These are phyloP conservation scores for Garra rufa DNA, from an alignment of 2,113 vertebrate species.

Conservation along the genomic window DNA sequence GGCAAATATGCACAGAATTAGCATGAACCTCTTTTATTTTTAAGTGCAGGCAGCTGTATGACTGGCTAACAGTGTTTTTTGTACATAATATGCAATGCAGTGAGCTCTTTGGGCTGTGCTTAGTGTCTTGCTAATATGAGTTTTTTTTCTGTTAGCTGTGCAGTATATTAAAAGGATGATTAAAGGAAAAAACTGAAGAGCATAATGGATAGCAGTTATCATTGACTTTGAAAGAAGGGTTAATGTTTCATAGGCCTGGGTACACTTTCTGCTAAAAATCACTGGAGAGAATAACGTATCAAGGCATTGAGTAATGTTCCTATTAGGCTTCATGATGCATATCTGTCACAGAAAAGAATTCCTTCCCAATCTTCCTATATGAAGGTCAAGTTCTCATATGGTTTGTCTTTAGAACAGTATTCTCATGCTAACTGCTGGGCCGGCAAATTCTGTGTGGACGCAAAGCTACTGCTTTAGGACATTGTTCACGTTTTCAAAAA, in stretches of 20 bases:
- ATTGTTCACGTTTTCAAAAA: not conserved
- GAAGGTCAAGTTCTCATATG: conserved; percentile 11
- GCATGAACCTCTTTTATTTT: not conserved
- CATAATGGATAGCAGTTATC: not conserved
- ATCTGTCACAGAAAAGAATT: conserved; percentile 10
- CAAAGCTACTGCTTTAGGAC: not conserved
- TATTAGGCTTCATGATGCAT: conserved; percentile 32
- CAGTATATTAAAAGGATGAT: not conserved
- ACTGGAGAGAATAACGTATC: not conserved
- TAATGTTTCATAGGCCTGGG: not conserved
- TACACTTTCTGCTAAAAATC: conserved; percentile 26
- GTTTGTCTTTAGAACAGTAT: not conserved
- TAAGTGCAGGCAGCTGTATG: not conserved
- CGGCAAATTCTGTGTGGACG: not conserved
- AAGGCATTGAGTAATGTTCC: conserved; percentile 5
- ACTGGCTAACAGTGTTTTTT: not conserved
- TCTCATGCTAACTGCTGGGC: not conserved
- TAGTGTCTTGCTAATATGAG: not conserved
- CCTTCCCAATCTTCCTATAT: not conserved
- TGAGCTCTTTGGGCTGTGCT: not conserved
- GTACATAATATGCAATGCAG: not conserved
- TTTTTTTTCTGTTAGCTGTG: not conserved
- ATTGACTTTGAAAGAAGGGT: conserved; percentile 35
- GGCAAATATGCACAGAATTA: conserved; percentile 12
- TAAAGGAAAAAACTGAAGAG: not conserved